Conservation (phyloP, 2,888 invertebrate species). For the Litoditis marina region DNA sequence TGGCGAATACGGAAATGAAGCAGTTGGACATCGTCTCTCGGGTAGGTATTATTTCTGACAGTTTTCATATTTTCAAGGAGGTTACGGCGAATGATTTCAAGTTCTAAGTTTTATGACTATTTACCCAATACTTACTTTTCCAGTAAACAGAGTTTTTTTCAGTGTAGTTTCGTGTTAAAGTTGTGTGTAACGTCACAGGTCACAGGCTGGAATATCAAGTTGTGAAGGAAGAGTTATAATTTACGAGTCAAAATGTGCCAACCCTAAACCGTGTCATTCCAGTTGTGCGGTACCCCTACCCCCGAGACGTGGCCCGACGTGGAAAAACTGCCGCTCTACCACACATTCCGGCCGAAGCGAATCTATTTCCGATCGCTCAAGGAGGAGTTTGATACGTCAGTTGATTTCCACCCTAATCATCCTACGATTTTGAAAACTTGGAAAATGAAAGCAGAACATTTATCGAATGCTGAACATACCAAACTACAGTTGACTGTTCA, state of each 20-base stretch:
- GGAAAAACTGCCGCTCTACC: constrained; percentile 85
- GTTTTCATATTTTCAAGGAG: constrained; percentile 14
- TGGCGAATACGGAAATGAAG: constrained; percentile 86
- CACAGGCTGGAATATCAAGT: too few relatives aligned
- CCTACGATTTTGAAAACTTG: too few relatives aligned
- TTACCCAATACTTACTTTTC: too few relatives aligned
- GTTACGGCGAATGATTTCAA: too few relatives aligned
- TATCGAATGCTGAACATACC: too few relatives aligned
- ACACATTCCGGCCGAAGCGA: constrained; percentile 84
- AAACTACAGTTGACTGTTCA: too few relatives aligned
- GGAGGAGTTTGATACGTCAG: constrained; percentile 82
- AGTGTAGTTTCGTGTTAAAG: too few relatives aligned
- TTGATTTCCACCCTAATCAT: constrained; percentile 18
- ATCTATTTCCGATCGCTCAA: constrained; percentile 81
- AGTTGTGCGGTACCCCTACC: constrained; percentile 83
- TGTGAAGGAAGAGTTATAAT: neutral
- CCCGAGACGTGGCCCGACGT: constrained; percentile 96
- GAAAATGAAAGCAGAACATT: too few relatives aligned
- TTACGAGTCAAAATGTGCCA: neutral
- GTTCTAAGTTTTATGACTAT: too few relatives aligned
- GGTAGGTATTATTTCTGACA: neutral
- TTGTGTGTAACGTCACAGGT: too few relatives aligned
- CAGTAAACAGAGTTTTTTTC: too few relatives aligned
- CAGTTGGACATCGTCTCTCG: constrained; percentile 85
- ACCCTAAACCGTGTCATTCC: neutral